Percentiles rank a stretch among this genome's conserved stretches.
Conservation (phyloP, 1,140 invertebrate genomes). For the Lamellibrachia luymesi region DNA sequence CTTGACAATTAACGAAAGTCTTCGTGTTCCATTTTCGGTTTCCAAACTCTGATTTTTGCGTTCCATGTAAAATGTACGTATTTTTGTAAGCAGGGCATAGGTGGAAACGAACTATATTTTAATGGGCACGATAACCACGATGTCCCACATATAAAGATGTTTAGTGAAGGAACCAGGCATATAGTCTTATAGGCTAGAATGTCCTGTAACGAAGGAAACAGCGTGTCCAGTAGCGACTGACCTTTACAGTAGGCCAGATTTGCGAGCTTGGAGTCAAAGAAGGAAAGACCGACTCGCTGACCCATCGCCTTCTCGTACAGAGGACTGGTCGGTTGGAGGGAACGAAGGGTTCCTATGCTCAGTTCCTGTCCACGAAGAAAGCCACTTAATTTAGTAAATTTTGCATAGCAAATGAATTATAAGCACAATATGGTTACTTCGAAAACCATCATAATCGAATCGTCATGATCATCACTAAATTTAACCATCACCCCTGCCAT, state of each 20-base stretch:
- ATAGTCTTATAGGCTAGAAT: too few species aligned
- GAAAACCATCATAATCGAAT: not conserved
- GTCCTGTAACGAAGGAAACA: not conserved
- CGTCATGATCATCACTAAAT: too few species aligned
- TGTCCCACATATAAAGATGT: not conserved
- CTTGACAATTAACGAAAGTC: too few species aligned
- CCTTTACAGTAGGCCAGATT: constrained; percentile 17
- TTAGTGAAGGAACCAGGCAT: not conserved
- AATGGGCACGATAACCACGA: too few species aligned
- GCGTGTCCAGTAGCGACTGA: constrained; percentile 9
- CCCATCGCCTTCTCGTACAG: not conserved
- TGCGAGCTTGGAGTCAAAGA: constrained; percentile 35
- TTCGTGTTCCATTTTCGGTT: too few species aligned
- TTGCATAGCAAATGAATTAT: not conserved
- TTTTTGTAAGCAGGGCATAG: too few species aligned
- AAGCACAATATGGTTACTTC: not conserved
- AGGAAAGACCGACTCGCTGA: constrained; percentile 45
- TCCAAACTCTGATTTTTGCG: too few species aligned
- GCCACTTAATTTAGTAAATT: not conserved
- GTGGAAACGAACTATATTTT: too few species aligned
- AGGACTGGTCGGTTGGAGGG: constrained; percentile 18
- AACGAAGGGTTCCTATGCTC: not conserved
- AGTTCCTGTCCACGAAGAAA: not conserved
- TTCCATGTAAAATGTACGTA: too few species aligned
- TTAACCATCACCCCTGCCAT: constrained; percentile 25